Percentiles rank a stretch among this genome's conserved stretches.
These are phyloP conservation scores for Schizotus pectinicornis DNA, from an alignment of 2,888 invertebrate genomes.

Conservation along the genomic window DNA sequence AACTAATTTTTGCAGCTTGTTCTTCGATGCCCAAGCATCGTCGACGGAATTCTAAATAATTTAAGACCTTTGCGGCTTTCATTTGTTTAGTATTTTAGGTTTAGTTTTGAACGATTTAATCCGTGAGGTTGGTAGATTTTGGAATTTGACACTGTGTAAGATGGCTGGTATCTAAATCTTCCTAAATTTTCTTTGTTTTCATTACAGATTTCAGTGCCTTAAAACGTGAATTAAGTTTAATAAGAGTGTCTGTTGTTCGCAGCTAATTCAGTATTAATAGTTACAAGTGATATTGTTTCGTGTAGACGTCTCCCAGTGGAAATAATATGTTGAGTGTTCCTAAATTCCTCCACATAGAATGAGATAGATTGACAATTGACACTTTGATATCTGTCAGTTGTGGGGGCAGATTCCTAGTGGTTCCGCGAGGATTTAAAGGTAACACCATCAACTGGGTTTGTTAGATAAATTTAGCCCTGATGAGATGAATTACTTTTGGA, in stretches of 20 bases:
- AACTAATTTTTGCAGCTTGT: no score
- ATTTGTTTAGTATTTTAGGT: conserved; percentile 3
- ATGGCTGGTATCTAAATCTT: conserved; percentile 59
- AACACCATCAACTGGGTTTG: conserved; percentile 38
- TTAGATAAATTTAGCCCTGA: conserved; percentile 34
- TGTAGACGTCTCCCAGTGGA: conserved; percentile 8
- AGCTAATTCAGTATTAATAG: conserved; percentile 12
- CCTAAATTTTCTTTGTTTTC: conserved; percentile 60
- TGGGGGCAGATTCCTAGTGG: conserved; percentile 48
- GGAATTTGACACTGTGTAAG: conserved; percentile 60
- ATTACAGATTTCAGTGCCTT: conserved; percentile 54
- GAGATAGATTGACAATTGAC: conserved; percentile 55
- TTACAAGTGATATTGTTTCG: conserved; percentile 13
- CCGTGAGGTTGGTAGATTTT: conserved; percentile 52
- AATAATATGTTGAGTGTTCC: conserved; percentile 49
- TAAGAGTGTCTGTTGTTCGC: conserved; percentile 11
- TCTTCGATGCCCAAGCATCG: no score
- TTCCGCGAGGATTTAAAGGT: conserved; percentile 50
- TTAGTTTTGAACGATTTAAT: conserved; percentile 22
- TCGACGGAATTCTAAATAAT: no score
- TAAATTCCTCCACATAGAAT: conserved; percentile 55
- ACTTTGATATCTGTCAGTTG: conserved; percentile 55
- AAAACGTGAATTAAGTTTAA: conserved; percentile 37
- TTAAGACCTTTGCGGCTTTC: neutral
- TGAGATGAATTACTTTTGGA: conserved; percentile 27